Conservation (phyloP, 2,888 invertebrate species). For the Aphidoletes aphidimyza region DNA sequence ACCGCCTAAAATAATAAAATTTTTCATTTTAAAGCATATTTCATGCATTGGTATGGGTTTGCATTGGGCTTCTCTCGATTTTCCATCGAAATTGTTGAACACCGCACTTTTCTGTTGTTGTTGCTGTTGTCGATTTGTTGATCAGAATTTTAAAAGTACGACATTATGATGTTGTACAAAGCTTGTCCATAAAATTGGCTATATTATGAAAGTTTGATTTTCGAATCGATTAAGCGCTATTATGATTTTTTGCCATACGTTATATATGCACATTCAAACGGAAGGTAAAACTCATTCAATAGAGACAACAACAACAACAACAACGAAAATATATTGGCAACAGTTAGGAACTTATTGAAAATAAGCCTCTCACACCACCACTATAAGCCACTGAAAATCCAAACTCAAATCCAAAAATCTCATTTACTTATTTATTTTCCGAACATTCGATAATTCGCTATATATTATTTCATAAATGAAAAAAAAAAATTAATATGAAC, state of each 20-base stretch:
- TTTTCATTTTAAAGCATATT: conserved; percentile 26
- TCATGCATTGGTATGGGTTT: neutral
- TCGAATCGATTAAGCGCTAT: neutral
- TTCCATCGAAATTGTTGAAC: neutral
- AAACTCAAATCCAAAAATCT: neutral
- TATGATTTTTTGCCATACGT: neutral
- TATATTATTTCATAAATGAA: conserved; percentile 33
- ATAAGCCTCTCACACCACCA: too few relatives aligned
- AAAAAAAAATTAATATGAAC: neutral
- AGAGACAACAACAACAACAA: neutral
- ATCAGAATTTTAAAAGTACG: too few relatives aligned
- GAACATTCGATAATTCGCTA: neutral
- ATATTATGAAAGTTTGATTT: neutral
- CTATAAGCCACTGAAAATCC: too few relatives aligned
- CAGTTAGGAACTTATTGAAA: too few relatives aligned
- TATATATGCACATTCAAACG: neutral
- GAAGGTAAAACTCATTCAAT: neutral
- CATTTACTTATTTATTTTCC: neutral
- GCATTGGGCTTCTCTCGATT: neutral
- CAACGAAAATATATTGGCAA: too few relatives aligned
- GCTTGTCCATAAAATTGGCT: neutral
- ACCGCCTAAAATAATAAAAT: neutral
- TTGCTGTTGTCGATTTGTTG: neutral
- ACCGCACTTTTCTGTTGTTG: neutral
- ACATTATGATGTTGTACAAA: neutral